Base-by-base conservation (phyloP, 2,888 invertebrate species). In the Pristionchus mayeri region DNA sequence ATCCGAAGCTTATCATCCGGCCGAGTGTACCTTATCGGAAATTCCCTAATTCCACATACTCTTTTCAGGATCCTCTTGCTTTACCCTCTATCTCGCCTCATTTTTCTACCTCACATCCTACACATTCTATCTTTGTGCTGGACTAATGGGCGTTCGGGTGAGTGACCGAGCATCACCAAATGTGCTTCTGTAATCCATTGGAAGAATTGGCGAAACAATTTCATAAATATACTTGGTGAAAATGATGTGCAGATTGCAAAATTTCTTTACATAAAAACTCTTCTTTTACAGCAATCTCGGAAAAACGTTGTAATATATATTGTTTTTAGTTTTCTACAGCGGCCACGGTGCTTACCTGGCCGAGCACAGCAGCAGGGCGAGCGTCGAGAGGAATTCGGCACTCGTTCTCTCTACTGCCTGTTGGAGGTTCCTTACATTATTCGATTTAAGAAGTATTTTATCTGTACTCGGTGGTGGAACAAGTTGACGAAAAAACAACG, bases 311-410 rank as follows among this genome's bases (percentile, higher is more conserved):
- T 6, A 44, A 44, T 44, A 13, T 4, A 54, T 21, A 9, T 54
- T 54, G 4, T n/a, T 4, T 54, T 54, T 7, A 63, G 63, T 63
- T 18, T 63, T 63, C 34, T 63, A 63, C 63, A 63, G 30, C 18
- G 63, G 63, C 18, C 63, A 63, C 18, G 63, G 63, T 18, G 63
- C 63, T 11, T 63, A 63, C 18, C 63, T 63, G 27, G 16, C 63
- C 3, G 63, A 63, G 34, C 63, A 63, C 34, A 30, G 30, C 27
- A 63, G 63, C 27, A 13, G 63, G 27, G 7, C 13, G 63, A 63
- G 63, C 27, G 63, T 63, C 27, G 63, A 63, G 63, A 63, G 63
- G 18, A 63, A 63, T 18, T 63, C 63, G 27, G 63, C 63, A 3
- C 34, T 63, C 11, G 34, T 63, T 3, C 27, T 63, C 27, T 4